Percentiles rank a stretch among this genome's conserved stretches.
These are phyloP conservation scores for Elmis aenea DNA, from an alignment of 2,888 invertebrate species.

Conservation along the genomic window DNA sequence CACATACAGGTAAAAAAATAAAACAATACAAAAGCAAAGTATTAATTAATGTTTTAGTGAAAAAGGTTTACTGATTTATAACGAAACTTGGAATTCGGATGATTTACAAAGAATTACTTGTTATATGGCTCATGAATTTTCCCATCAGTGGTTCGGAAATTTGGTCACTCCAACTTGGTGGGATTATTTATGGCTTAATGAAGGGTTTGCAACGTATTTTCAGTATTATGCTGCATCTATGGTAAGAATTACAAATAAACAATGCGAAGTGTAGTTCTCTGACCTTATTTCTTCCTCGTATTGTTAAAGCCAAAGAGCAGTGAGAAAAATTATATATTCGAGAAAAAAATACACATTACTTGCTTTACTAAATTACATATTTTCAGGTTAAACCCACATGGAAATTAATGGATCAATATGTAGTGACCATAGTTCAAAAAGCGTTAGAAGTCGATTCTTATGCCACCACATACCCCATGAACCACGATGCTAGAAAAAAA, in stretches of 20 bases:
- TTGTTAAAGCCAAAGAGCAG: too few relatives aligned
- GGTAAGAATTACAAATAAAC: too few relatives aligned
- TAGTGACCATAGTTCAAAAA: slow-evolving; percentile 5
- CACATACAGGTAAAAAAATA: slow-evolving; percentile 61
- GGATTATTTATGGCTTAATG: slow-evolving; percentile 44
- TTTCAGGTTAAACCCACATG: slow-evolving; percentile 7
- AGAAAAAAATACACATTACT: too few relatives aligned
- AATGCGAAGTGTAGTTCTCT: too few relatives aligned
- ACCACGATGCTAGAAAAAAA: slow-evolving; percentile 51
- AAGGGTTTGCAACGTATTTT: slow-evolving; percentile 54
- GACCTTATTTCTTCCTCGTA: too few relatives aligned
- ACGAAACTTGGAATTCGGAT: too few relatives aligned
- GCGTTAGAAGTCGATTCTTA: slow-evolving; percentile 10
- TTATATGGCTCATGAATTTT: slow-evolving; percentile 51
- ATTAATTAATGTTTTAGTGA: too few relatives aligned
- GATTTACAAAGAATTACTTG: slow-evolving; percentile 18
- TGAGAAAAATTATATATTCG: too few relatives aligned
- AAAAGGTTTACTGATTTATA: too few relatives aligned
- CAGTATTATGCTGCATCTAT: slow-evolving; percentile 43
- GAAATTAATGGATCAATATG: slow-evolving; percentile 13
- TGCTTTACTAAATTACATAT: too few relatives aligned
- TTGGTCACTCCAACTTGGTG: slow-evolving; percentile 43
- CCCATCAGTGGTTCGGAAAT: slow-evolving; percentile 53
- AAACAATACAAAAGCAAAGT: too few relatives aligned
- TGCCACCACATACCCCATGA: slow-evolving; percentile 48